A percentile compares a stretch with the other conserved stretches of the same genome.
Conservation (phyloP, 2,113 vertebrate genomes). For the Danio rerio region GRCz12tu NC_133182.1:17759001-17759500, state of each 20-base stretch:
- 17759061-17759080: constrained; percentile 36
- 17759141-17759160: constrained; percentile 72
- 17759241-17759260: background rate
- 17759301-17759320: constrained; percentile 40
- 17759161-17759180: constrained; percentile 80
- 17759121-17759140: constrained; percentile 69
- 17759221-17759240: constrained; percentile 57
- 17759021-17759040: constrained; percentile 35
- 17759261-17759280: constrained; percentile 36
- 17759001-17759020: constrained; percentile 53
- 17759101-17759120: constrained; percentile 40
- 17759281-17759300: constrained; percentile 35
- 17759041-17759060: constrained; percentile 35
- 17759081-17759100: constrained; percentile 63
- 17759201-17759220: constrained; percentile 64
- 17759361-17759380: background rate
- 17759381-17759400: constrained; percentile 19
- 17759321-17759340: constrained; percentile 26
- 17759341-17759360: background rate
- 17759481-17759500: constrained; percentile 64
- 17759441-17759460: constrained; percentile 50
- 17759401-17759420: constrained; percentile 31
- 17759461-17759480: constrained; percentile 44
- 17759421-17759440: background rate
- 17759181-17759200: constrained; percentile 77